Percentiles rank a stretch among this genome's conserved stretches.
These are phyloP conservation scores for Lymantria dispar DNA, from an alignment of 2,888 invertebrate species.

Conservation along the genomic window DNA sequence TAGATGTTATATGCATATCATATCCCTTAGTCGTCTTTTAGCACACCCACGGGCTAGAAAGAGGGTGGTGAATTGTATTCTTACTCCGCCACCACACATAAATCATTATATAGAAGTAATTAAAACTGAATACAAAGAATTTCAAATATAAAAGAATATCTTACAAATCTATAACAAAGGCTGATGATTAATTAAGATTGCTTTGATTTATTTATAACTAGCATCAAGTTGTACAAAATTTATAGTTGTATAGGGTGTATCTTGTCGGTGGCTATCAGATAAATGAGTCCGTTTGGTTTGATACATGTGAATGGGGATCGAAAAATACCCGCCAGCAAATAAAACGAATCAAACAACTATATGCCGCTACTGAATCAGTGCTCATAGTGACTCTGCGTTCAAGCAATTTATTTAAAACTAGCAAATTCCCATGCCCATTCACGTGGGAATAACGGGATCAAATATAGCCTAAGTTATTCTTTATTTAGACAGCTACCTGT, in stretches of 20 bases:
- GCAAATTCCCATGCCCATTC: too few relatives aligned
- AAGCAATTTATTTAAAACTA: constrained; percentile 11
- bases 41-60: too few relatives aligned
- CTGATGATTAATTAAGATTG: constrained; percentile 40
- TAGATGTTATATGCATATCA: too few relatives aligned
- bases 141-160: too few relatives aligned
- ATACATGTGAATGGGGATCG: constrained; percentile 76
- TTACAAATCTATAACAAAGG: neutral
- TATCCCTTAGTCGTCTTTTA: too few relatives aligned
- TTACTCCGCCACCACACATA: too few relatives aligned
- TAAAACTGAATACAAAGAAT: too few relatives aligned
- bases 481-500: too few relatives aligned
- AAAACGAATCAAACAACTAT: constrained; percentile 65
- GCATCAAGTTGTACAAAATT: constrained; percentile 35
- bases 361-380: constrained; percentile 45
- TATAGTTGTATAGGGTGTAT: constrained; percentile 52
- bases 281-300: constrained; percentile 77
- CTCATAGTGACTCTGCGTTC: constrained; percentile 10
- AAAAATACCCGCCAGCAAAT: constrained; percentile 71
- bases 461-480: too few relatives aligned
- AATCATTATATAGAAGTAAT: too few relatives aligned
- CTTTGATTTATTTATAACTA: constrained; percentile 36
- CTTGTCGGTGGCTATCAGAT: constrained; percentile 69
- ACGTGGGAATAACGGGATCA: too few relatives aligned
- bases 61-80: too few relatives aligned